Conservation (phyloP, 2,797 vertebrate genomes). For the Serranus cabrilla region DNA sequence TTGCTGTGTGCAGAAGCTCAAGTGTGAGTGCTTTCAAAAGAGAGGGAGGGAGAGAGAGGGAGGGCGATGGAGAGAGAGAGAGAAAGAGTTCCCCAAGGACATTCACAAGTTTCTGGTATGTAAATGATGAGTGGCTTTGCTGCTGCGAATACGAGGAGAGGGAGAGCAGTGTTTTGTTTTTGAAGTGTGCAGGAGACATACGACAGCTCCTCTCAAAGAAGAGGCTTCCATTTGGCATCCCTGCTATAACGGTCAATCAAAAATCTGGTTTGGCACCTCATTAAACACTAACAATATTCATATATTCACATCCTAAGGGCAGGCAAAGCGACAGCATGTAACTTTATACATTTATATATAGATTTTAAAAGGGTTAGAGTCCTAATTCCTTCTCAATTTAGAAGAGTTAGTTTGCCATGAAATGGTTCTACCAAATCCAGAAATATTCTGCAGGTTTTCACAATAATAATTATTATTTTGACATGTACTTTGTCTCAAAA, state of each 20-base stretch:
- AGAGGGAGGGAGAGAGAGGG: constrained; percentile 1
- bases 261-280: constrained; percentile 37
- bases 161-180: constrained; percentile 42
- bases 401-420: too few relatives aligned
- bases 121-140: constrained; percentile 69
- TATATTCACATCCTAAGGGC: background rate
- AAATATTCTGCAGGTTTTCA: too few relatives aligned
- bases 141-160: constrained; percentile 40
- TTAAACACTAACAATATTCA: constrained; percentile 45
- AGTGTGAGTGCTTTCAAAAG: constrained; percentile 55
- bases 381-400: too few relatives aligned
- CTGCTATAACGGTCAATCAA: constrained; percentile 35
- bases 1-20: constrained; percentile 55
- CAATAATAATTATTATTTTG: too few relatives aligned
- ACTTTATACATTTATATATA: background rate
- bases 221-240: constrained; percentile 36
- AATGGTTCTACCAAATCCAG: too few relatives aligned
- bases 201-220: constrained; percentile 57
- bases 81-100: constrained; percentile 66
- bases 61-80: constrained; percentile 18
- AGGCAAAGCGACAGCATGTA: background rate
- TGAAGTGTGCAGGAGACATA: constrained; percentile 54
- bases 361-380: too few relatives aligned
- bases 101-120: constrained; percentile 75
- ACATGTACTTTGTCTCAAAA: too few relatives aligned